Conservation (phyloP, 2,888 invertebrate genomes). For the Uropetala carovei region DNA sequence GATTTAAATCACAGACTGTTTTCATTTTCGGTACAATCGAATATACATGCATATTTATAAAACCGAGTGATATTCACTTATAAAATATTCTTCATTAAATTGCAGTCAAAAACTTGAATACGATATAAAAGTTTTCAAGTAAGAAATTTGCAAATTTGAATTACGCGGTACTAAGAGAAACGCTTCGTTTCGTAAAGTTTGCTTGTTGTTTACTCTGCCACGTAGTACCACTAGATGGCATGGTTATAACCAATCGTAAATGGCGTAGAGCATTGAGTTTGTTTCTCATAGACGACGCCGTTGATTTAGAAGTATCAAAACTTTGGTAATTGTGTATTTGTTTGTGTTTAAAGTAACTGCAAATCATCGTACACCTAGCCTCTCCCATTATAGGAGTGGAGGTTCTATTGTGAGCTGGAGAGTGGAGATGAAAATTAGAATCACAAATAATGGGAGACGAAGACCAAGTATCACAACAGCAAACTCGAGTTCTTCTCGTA, state of each 20-base stretch:
- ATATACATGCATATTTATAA: no score
- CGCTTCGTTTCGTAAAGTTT: constrained; percentile 47
- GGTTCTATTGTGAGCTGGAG: constrained; percentile 43
- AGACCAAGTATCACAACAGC: constrained; percentile 67
- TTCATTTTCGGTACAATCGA: no score
- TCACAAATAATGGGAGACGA: constrained; percentile 68
- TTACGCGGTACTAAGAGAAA: constrained; percentile 31
- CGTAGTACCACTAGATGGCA: constrained; percentile 55
- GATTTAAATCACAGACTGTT: no score
- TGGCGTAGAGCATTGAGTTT: constrained; percentile 64
- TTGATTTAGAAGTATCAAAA: background rate
- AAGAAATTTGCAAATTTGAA: background rate
- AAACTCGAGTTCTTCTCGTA: constrained; percentile 68
- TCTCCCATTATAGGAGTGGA: constrained; percentile 24
- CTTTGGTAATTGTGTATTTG: background rate
- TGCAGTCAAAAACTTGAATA: no score
- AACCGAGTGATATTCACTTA: no score
- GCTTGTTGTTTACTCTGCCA: constrained; percentile 61
- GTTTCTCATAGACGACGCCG: constrained; percentile 63
- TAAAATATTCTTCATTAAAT: no score
- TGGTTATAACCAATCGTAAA: background rate
- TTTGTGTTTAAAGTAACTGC: constrained; percentile 7
- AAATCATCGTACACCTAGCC: background rate
- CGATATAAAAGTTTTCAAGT: no score
- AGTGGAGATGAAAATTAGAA: constrained; percentile 60